A percentile compares a stretch with the other conserved stretches of the same genome.
phyloP scores from a whole-genome alignment of 2,797 vertebrate species.

The Takifugu ocellatus region DNA sequence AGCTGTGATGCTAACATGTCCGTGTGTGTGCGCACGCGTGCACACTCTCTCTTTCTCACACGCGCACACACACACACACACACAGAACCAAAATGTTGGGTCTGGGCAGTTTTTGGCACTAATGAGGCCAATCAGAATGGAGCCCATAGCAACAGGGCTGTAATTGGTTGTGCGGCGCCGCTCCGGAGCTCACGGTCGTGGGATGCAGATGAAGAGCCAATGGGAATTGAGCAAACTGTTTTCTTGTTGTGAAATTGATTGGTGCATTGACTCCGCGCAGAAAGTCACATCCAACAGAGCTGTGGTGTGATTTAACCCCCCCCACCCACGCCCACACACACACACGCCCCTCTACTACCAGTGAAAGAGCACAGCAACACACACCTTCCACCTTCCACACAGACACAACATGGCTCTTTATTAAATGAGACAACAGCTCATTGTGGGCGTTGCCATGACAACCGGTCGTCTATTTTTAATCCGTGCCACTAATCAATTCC shows the following conservation, averaged over 20 bases:
- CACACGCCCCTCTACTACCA: slow-evolving; percentile 32
- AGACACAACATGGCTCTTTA: slow-evolving; percentile 72
- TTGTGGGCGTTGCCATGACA: slow-evolving; percentile 81
- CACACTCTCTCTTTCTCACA: too few relatives aligned
- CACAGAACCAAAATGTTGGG: slow-evolving; percentile 37
- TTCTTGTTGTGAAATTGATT: slow-evolving; percentile 29
- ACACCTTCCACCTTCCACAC: slow-evolving; percentile 45
- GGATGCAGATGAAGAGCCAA: slow-evolving; percentile 57
- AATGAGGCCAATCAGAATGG: slow-evolving; percentile 72
- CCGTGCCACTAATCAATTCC: slow-evolving; percentile 82
- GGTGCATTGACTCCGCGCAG: slow-evolving; percentile 3
- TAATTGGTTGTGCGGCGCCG: slow-evolving; percentile 50
- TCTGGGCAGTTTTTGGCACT: slow-evolving; percentile 67
- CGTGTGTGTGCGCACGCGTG: too few relatives aligned
- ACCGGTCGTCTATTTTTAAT: slow-evolving; percentile 83
- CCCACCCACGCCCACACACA: too few relatives aligned
- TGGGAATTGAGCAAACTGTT: slow-evolving; percentile 25
- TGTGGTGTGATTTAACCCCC: slow-evolving; percentile 17
- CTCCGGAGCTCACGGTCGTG: slow-evolving; percentile 46
- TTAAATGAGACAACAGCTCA: slow-evolving; percentile 83
- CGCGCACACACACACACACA: too few relatives aligned
- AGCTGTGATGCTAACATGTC: too few relatives aligned
- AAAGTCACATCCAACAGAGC: slow-evolving; percentile 19
- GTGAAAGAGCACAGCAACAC: slow-evolving; percentile 10
- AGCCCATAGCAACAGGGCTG: slow-evolving; percentile 74